Base-by-base conservation (phyloP, 2,888 invertebrate species). In the Mellilla xanthometata region DNA sequence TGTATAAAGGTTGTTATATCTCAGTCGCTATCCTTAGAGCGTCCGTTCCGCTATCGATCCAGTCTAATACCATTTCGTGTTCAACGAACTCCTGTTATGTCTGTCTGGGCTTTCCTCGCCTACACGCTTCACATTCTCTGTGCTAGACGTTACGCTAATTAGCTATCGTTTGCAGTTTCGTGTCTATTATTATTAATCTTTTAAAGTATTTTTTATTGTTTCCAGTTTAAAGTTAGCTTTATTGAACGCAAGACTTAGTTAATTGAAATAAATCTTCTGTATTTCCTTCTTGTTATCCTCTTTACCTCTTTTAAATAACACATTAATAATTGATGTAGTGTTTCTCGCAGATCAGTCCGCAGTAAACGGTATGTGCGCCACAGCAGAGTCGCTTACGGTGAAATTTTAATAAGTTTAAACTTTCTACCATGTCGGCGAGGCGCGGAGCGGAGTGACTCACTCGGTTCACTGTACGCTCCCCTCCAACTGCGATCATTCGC, bases 331-430 rank as follows among this genome's bases (percentile, higher is more conserved):
- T 2, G 7, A n/a, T 24, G 24, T 24, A 7, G 7, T 11, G 39
- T 35, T 48, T 45, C 52, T 62, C 63, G 56, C 71, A 74, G 70
- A 72, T 77, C 65, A 65, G 62, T 68, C 66, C 12, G 27, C 31
- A 31, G 27, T 35, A 69, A 73, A 72, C 73, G 69, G 74, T 65
- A 71, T 66, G 65, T 54, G 69, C 58, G 68, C 71, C 69, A 58
- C 56, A 66, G 66, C 30, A 68, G 34, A 35, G 36, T 36, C 70
- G 73, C 76, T 84, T 81, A 81, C 85, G 84, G 85, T 84, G 83
- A 84, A 85, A 84, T 83, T 84, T 84, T 84, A 83, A 84, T 83
- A 84, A 81, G 67, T 76, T 74, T 36, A 52, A 80, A 85, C 86
- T 85, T 85, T 85, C 85, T 83, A 84, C 76, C 62, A 63, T 61